Evolutionary conservation across 2,797 vertebrate species (phyloP), one percentile per base, ranked within the genome.

Genomic region (Sardinella longiceps): DNA sequence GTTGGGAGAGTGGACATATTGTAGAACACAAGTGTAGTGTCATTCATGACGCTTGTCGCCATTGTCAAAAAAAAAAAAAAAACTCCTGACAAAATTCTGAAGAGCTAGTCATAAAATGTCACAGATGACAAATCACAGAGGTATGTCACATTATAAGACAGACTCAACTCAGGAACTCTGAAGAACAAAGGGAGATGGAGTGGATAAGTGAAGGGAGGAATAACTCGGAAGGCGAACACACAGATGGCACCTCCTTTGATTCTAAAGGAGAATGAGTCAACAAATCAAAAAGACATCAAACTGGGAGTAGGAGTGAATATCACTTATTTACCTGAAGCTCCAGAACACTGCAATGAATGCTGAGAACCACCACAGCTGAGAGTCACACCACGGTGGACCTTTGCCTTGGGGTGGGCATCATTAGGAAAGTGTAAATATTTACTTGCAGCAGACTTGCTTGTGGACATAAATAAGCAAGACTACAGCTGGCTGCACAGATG

Each of bases 351-450:
- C 33, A 20, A 43, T 77, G 70, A 7, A 43, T 74, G 66, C 33
- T 20, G 30, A 74, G 18, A 1, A 39, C 3, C 14, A 74, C 14
- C 15, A 74, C 66, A 37, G 5, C 12, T 14, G 63, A 33, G 70
- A 39, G 15, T 20, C 33, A n/a, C 70, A 0, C n/a, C n/a, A 9
- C 33, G 70, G 18, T 39, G 70, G 10, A 20, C 33, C 37, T 39
- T 43, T 77, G 70, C 33, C 70, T 20, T 23, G 2, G 18, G 70
- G 37, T 23, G 70, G 5, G 15, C 70, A 77, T 77, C 37, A 77
- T 43, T 23, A 39, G 70, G 14, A 23, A 37, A 23, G 6, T 77
- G 70, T 77, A 77, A 37, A 77, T 77, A 77, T 77, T 77, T 77
- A 37, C 10, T 20, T 39, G 33, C 70, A 43, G 37, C 70, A 9